Base-by-base conservation (phyloP, 2,797 vertebrate species). In the Enteromius thamalakanensis region DNA sequence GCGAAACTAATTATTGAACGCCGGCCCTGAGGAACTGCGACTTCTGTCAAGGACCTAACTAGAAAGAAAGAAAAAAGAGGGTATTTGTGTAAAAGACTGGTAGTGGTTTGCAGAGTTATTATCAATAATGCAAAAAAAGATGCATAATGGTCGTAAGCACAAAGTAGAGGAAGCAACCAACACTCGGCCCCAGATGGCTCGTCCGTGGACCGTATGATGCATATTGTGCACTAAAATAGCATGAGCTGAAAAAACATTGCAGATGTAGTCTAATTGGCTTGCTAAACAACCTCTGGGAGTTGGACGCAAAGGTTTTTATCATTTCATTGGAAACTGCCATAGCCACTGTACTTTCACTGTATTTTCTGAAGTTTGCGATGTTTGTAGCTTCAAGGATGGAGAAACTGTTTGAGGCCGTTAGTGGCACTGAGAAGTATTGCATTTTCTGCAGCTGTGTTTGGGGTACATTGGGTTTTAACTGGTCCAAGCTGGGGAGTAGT, bases 1-100 rank as follows among this genome's bases (percentile, higher is more conserved):
- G 80, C 34, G 53, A 87, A 90, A 89, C 86, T 87, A 88, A 90
- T 90, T 90, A 88, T 76, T 53, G 60, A 79, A 42, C 47, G 78
- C 71, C 64, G 80, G 85, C 83, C 86, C 86, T n/a, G 67, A 80
- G 70, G 87, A 87, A 34, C 40, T 26, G 53, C 15, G 29, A 64
- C 82, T 79, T 84, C 76, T 79, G 76, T 79, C 82, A 72, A 71
- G 76, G 68, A 62, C 65, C 75, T 62, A 34, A 37, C 29, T 40
- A 62, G 19, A 32, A 23, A 29, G 23, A 37, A 2, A 5, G 42
- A 42, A 64, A 32, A 79, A 6, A 67, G 75, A 86, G 7, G 9
- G 34, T 55, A 14, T 82, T 75, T 67, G 47, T 65, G 17, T 67
- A 40, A 76, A 55, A 64, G 1, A 55, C 62, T 68, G 17, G 10